Evolutionary conservation across 2,888 invertebrate genomes (phyloP), one percentile per base, ranked within the genome.

Genomic region (Epistrophella euchroma): DNA sequence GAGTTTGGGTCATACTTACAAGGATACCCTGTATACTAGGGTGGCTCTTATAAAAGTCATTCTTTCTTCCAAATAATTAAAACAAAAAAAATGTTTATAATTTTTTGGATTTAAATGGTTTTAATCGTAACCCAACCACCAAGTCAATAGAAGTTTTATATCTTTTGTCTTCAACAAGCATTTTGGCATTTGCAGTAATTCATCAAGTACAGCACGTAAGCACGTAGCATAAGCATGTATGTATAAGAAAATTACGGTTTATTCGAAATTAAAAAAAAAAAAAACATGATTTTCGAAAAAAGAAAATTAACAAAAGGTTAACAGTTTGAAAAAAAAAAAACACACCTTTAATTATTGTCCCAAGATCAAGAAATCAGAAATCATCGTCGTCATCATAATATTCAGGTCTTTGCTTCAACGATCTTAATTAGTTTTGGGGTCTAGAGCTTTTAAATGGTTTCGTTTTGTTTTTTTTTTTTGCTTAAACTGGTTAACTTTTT

Each of bases 361-460:
- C 5, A 25, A 43, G 22, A 43, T 0, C 28, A 2, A 62, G 52
- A 62, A 43, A 43, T 25, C 40, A 62, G 43, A 62, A 62, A 62
- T 62, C 62, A 45, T 62, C 43, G 62, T 17, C 43, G 15, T 43
- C n/a, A 62, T 43, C 43, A 7, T n/a, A 43, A 40, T 5, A 25
- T 62, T 28, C 62, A 62, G 62, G 62, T 62, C 1, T 43, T 2
- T 62, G 25, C 10, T 43, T 28, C 17, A 28, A 62, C n/a, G 11
- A 28, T 43, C 28, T 62, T 62, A 43, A 62, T 43, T 43, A 28
- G 10, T 28, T 28, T 43, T 43, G 28, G 43, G 43, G 25, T 62
- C 40, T 43, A 43, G 6, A 40, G 19, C 13, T 40, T 40, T 40
- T 60, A 19, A 22, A 22, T 19, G 58, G 37, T 35, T 32, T 32